Base-by-base conservation (phyloP, 2,888 invertebrate species). In the Serrognathus titanus region DNA sequence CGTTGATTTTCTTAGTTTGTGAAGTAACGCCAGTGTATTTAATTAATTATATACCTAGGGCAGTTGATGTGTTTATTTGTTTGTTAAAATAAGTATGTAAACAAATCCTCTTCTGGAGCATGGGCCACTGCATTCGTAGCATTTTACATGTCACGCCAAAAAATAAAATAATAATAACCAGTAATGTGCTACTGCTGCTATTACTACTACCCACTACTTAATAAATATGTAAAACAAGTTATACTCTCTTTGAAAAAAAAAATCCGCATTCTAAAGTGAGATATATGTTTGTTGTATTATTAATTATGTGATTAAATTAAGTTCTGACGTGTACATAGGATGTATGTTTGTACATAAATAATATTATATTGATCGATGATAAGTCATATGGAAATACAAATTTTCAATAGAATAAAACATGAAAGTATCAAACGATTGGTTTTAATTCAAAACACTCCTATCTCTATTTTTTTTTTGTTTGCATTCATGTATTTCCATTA, bases 311-410 rank as follows among this genome's bases (percentile, higher is more conserved):
- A 69, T 67, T 70, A 63, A 69, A 68, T 70, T 72, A 71, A 71
- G 70, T 73, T 73, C 65, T 61, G 69, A 73, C 69, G 70, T 78
- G 75, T 78, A 78, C 73, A 78, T 77, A 78, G 71, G 64, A 65
- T 79, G 78, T 79, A 79, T 79, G 79, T 79, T 79, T 79, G 78
- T 79, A 79, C 74, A 79, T 79, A 79, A 66, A 69, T 64, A 73
- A 75, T 73, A 75, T 74, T 73, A 75, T 75, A 76, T 75, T 74
- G 73, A 76, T 75, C 24, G 24, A 31, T 75, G 72, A 75, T 73
- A 73, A 72, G 69, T 70, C 69, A 73, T 31, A 31, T 75, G 74
- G 71, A 71, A 67, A 73, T 71, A 72, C 71, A 76, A 71, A 74
- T 77, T 77, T 77, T 76, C 75, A 75, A 76, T 76, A 77, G 77